Conservation (phyloP, 2,113 vertebrate genomes). For the Pelodiscus sinensis region DNA sequence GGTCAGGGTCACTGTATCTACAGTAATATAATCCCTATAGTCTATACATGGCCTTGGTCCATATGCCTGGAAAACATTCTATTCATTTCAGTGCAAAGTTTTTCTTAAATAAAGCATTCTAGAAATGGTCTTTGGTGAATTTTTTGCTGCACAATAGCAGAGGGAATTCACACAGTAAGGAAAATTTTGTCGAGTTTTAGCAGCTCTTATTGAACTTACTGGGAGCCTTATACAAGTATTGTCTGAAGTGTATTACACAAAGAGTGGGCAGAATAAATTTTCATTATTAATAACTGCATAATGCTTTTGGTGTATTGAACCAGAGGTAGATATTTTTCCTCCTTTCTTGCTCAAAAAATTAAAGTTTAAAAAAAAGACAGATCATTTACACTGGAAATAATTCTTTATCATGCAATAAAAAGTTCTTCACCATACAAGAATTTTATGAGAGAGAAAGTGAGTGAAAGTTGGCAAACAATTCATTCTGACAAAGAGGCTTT, state of each 20-base stretch:
- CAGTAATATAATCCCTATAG: too few species aligned
- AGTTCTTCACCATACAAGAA: not conserved
- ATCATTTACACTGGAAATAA: too few species aligned
- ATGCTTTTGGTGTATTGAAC: too few species aligned
- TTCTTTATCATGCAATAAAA: too few species aligned
- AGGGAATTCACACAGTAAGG: not conserved
- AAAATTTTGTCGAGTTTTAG: not conserved
- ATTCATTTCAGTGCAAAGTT: not conserved
- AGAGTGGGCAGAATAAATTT: too few species aligned
- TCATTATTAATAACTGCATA: too few species aligned
- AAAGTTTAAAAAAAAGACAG: too few species aligned
- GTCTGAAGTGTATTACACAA: too few species aligned
- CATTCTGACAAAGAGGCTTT: not conserved
- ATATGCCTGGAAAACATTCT: not conserved
- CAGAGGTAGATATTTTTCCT: too few species aligned
- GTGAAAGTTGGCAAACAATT: not conserved
- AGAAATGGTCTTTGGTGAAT: not conserved
- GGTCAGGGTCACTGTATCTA: too few species aligned
- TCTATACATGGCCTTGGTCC: not conserved
- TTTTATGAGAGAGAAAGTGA: not conserved
- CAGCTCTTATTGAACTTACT: not conserved
- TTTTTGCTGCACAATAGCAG: not conserved
- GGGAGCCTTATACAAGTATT: not conserved
- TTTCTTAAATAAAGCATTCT: not conserved
- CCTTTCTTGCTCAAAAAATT: too few species aligned